phyloP scores from a whole-genome alignment of 2,888 invertebrate species.

The Blastobasis lacticolella region DNA sequence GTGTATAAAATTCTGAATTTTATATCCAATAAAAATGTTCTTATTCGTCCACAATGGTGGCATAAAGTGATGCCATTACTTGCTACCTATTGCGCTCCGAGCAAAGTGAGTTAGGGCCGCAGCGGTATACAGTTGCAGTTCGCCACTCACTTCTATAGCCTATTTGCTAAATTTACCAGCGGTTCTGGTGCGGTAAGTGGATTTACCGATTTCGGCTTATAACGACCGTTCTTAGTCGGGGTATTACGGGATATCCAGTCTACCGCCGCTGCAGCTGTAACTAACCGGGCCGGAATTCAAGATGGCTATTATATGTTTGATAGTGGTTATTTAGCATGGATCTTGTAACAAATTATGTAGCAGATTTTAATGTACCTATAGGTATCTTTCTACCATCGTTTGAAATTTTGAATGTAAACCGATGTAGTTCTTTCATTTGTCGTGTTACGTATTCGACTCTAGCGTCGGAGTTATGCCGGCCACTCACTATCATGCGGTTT shows the following conservation, averaged over 20 bases:
- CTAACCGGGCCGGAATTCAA: not conserved
- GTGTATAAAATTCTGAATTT: too few species aligned
- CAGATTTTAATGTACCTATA: not conserved
- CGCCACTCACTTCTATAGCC: conserved; percentile 45
- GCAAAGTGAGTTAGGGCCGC: conserved; percentile 43
- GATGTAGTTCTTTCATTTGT: too few species aligned
- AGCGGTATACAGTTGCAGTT: conserved; percentile 41
- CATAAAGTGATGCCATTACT: too few species aligned
- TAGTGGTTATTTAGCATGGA: not conserved
- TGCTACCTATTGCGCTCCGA: conserved; percentile 17
- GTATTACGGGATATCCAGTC: conserved; percentile 1
- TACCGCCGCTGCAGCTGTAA: not conserved
- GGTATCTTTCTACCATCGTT: not conserved
- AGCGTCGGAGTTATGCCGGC: too few species aligned
- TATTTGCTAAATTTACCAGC: conserved; percentile 57
- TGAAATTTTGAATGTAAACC: not conserved
- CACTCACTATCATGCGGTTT: too few species aligned
- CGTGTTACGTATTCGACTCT: too few species aligned
- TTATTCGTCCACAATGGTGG: too few species aligned
- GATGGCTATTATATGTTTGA: not conserved
- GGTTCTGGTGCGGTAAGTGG: conserved; percentile 29
- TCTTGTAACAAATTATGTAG: not conserved
- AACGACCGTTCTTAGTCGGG: conserved; percentile 10
- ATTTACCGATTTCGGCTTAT: conserved; percentile 21
- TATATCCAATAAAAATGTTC: too few species aligned